Percentiles rank a stretch among this genome's conserved stretches.
These are phyloP conservation scores for Macropus fuliginosus DNA, from an alignment of 2,797 vertebrate species.

Conservation along the genomic window DNA sequence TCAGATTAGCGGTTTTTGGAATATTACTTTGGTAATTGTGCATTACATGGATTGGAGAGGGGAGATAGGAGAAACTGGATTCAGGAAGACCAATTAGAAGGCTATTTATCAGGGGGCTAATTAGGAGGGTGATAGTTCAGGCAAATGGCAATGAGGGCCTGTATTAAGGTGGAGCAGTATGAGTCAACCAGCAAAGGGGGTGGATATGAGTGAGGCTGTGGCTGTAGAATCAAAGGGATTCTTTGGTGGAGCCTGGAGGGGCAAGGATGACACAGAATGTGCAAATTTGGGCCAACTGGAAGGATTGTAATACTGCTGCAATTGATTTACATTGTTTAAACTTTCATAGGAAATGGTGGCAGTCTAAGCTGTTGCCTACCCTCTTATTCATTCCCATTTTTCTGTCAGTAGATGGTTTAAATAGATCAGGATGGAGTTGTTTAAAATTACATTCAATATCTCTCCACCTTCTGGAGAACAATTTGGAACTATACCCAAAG, in stretches of 20 bases:
- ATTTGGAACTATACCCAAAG: too few relatives aligned
- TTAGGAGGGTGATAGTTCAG: neutral
- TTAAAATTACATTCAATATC: neutral
- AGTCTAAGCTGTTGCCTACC: neutral
- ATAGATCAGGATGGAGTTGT: neutral
- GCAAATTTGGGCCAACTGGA: neutral
- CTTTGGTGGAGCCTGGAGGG: neutral
- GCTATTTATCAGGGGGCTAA: neutral
- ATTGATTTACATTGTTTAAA: neutral
- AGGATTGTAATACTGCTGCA: neutral
- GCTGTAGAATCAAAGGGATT: neutral
- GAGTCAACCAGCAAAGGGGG: neutral
- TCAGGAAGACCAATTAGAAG: neutral
- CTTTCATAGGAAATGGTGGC: neutral
- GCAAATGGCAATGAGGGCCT: neutral
- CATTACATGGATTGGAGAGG: neutral
- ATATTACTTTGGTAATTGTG: neutral
- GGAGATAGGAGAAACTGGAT: neutral
- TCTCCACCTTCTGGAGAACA: neutral
- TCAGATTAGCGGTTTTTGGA: neutral
- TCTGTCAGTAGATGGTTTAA: neutral
- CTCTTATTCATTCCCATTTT: neutral
- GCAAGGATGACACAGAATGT: neutral
- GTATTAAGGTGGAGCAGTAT: neutral
- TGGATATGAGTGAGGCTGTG: neutral